phyloP scores from a whole-genome alignment of 2,797 vertebrate genomes.

The Urosaurus nigricauda region DNA sequence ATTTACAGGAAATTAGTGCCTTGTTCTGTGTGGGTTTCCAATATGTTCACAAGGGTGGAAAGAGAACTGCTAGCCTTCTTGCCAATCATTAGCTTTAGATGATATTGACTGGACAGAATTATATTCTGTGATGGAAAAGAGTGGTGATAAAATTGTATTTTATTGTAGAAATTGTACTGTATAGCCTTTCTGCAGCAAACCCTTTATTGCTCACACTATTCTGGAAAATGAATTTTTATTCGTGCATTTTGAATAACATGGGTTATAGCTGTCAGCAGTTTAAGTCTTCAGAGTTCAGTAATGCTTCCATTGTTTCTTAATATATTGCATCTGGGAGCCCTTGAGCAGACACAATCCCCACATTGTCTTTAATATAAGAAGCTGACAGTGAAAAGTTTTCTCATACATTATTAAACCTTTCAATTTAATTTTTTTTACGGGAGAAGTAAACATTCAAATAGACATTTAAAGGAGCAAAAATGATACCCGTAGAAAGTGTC shows the following conservation, averaged over 20 bases:
- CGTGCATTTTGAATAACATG: neutral
- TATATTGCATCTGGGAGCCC: neutral
- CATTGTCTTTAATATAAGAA: neutral
- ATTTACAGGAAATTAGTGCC: neutral
- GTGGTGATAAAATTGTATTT: neutral
- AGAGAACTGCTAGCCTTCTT: neutral
- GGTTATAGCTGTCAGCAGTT: neutral
- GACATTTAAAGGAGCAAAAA: neutral
- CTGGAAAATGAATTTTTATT: neutral
- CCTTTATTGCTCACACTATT: neutral
- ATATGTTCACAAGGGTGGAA: neutral
- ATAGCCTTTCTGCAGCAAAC: neutral
- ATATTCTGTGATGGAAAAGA: neutral
- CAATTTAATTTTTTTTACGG: neutral
- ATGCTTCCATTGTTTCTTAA: neutral
- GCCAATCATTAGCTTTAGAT: neutral
- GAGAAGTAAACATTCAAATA: constrained; percentile 1
- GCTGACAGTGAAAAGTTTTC: neutral
- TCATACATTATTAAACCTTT: constrained; percentile 11
- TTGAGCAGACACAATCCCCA: neutral
- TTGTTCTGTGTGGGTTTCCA: neutral
- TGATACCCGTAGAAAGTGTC: neutral
- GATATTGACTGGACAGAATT: neutral
- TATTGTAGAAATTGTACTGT: neutral
- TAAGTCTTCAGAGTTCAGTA: constrained; percentile 1